Evolutionary conservation across 1,140 invertebrate species (phyloP), one percentile per base, ranked within the genome.

Genomic region (Leptopilina boulardi): DNA sequence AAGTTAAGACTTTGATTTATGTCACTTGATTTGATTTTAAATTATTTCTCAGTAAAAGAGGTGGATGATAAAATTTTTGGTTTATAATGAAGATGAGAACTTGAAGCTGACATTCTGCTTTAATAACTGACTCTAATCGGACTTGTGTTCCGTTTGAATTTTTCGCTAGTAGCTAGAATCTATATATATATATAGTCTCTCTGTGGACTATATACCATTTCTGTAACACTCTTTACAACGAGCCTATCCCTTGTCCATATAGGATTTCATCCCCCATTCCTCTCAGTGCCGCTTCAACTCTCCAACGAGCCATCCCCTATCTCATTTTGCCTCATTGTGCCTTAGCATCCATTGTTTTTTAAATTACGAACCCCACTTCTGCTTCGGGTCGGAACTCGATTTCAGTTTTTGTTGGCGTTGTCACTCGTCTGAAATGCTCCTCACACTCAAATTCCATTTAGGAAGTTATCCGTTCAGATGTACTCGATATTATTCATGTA

Each of bases 321-420:
- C 90, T 90, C 89, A 91, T 91, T 91, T 90, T 84, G 88, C 88
- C 89, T 90, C 89, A 90, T 91, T 90, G 89, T 90, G 82, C 87
- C 85, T 86, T 86, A 86, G 82, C 84, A 82, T 86, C 89, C 86
- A 90, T 91, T 90, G 89, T 91, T 90, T 91, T 89, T 91, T 89
- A 89, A 90, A 91, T 90, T 90, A 90, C 89, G 85, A 87, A 88
- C 85, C 85, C 87, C 86, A 87, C 87, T 89, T 88, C 86, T 87
- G 85, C 83, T 82, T n/a, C n/a, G 84, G 84, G 83, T 70, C 83
- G 81, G 80, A 90, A 87, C 85, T 89, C 86, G 85, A 90, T 89
- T 88, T 87, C 87, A 87, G 83, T 87, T 89, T 88, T 88, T 87
- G 84, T 85, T 78, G 85, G 81, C 77, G 83, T 85, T 87, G 86